These are phyloP conservation scores for Poeciliopsis retropinna DNA, from an alignment of 2,113 vertebrate species.

Conservation along the genomic window DNA sequence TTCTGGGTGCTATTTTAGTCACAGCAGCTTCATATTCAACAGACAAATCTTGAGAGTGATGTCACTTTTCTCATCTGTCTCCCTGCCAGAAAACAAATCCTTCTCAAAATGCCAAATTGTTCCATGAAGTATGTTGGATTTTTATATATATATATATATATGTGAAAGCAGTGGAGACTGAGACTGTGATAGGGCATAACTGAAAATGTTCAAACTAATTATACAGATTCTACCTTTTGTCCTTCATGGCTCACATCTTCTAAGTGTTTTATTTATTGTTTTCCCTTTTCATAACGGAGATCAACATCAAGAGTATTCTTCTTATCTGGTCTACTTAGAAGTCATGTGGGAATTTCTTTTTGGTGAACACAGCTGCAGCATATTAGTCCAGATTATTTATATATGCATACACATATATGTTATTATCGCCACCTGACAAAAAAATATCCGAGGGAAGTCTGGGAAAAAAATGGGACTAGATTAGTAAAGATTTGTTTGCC, in stretches of 20 bases:
- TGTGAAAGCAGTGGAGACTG: slow-evolving; percentile 18
- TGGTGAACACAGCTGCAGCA: background rate
- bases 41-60: background rate
- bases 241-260: slow-evolving; percentile 22
- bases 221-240: slow-evolving; percentile 18
- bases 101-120: slow-evolving; percentile 18
- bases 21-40: slow-evolving; percentile 9
- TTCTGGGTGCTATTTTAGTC: slow-evolving; percentile 25
- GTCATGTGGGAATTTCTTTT: slow-evolving; percentile 35
- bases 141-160: background rate
- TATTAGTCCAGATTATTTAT: background rate
- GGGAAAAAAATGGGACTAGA: background rate
- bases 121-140: slow-evolving; percentile 15
- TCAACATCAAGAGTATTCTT: slow-evolving; percentile 42
- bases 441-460: background rate
- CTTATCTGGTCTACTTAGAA: slow-evolving; percentile 33
- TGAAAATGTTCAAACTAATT: slow-evolving; percentile 43
- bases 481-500: background rate
- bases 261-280: slow-evolving; percentile 16
- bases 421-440: background rate
- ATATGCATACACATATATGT: background rate
- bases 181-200: slow-evolving; percentile 34
- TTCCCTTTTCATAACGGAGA: slow-evolving; percentile 38
- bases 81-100: slow-evolving; percentile 10
- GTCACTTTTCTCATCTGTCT: slow-evolving; percentile 11